Conservation (phyloP, 2,113 vertebrate genomes). For the Gasterosteus aculeatus region DNA sequence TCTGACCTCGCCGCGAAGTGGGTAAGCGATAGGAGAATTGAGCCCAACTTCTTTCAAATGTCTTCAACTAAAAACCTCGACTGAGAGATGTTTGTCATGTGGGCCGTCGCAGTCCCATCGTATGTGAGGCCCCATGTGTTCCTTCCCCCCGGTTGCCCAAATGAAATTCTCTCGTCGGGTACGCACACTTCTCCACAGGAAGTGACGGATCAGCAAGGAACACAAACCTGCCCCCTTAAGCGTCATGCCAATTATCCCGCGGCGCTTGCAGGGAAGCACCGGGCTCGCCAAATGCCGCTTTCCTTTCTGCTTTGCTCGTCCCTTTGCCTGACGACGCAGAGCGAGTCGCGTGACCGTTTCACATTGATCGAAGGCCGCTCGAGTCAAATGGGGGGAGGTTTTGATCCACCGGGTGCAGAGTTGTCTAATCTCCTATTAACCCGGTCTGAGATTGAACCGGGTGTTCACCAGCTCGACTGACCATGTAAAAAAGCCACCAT, state of each 20-base stretch:
- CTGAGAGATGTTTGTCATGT: slow-evolving; percentile 29
- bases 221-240: slow-evolving; percentile 53
- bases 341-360: not conserved
- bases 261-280: slow-evolving; percentile 31
- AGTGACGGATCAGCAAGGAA: slow-evolving; percentile 56
- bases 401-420: slow-evolving; percentile 27
- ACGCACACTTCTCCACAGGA: slow-evolving; percentile 64
- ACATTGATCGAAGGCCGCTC: too few relatives aligned
- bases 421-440: slow-evolving; percentile 19
- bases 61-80: slow-evolving; percentile 21
- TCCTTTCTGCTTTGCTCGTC: slow-evolving; percentile 7
- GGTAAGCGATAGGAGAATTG: not conserved
- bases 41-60: slow-evolving; percentile 21
- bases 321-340: slow-evolving; percentile 13
- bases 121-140: not conserved
- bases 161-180: slow-evolving; percentile 49
- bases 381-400: not conserved
- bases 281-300: slow-evolving; percentile 21
- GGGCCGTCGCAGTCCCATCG: slow-evolving; percentile 31
- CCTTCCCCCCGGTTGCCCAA: slow-evolving; percentile 5
- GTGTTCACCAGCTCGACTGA: not conserved
- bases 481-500: slow-evolving; percentile 1
- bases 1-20: slow-evolving; percentile 28
- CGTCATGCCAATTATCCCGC: slow-evolving; percentile 32
- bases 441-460: not conserved